Evolutionary conservation across 2,113 vertebrate genomes (phyloP), one percentile per base, ranked within the genome.

Genomic region (Carollia perspicillata): DNA sequence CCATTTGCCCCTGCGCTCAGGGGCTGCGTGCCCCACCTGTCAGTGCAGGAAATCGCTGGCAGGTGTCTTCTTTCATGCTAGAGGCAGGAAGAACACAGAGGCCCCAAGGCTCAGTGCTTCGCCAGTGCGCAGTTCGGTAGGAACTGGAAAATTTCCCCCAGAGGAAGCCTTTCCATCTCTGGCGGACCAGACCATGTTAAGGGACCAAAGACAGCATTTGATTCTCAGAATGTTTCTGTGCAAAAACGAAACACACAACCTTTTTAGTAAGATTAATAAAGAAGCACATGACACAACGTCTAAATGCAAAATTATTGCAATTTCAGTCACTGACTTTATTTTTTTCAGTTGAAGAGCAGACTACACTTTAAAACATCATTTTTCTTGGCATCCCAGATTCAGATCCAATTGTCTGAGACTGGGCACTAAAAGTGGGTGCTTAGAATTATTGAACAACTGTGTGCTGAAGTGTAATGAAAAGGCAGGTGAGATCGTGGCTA

Each of bases 31-130:
- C 79, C 75, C 47, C 53, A 66, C 84, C 80, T 84, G 84, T 90
- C 71, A 92, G 80, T 79, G 71, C 80, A 88, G 96, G 94, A 95
- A 95, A 90, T 92, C 95, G 37, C 75, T 42, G 84, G 79, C 74
- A 53, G 44, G 69, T 53, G 40, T 92, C 60, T 83, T 69, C 83
- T 92, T 94, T 95, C 95, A 71, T 1, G 4, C 49, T 23, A 11
- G 5, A 74, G 53, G 20, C 84, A 65, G 65, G 55, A 49, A 68
- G 87, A 78, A 71, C 40, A 69, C 79, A 93, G 58, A 60, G 20
- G 60, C 28, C 14, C 8, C 20, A 17, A 4, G 71, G 37, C 49
- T 92, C 71, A 16, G n/a, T 13, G 42, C 51, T 80, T 77, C 14
- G 37, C 75, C 44, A 18, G 23, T 28, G 4, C 37, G 42, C 55